Evolutionary conservation across 2,113 vertebrate species (phyloP).

Genomic region (Dasypus novemcinctus): DNA sequence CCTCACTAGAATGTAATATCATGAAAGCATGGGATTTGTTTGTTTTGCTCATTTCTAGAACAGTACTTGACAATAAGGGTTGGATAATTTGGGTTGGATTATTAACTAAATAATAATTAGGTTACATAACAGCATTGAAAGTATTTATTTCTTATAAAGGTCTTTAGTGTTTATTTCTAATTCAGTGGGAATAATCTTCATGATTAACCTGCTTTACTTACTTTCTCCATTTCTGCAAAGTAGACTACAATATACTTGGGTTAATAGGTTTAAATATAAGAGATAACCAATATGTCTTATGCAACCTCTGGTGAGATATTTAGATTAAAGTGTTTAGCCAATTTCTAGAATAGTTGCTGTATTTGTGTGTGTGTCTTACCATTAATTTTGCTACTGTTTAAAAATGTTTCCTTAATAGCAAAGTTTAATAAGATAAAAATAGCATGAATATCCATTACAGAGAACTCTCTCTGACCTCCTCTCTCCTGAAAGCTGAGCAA

Average conservation of each 20-base stretch:
- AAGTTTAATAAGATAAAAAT: background rate
- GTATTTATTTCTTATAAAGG: background rate
- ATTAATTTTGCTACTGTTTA: background rate
- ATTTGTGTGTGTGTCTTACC: background rate
- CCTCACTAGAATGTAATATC: background rate
- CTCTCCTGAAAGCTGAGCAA: background rate
- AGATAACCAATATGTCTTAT: background rate
- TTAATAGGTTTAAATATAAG: background rate
- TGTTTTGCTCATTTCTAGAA: background rate
- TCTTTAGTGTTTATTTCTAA: background rate
- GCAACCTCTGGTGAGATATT: background rate
- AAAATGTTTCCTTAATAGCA: background rate
- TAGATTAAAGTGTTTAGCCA: background rate
- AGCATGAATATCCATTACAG: background rate
- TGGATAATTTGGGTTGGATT: background rate
- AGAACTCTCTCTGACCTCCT: background rate
- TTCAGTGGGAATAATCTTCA: background rate
- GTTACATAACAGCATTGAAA: background rate
- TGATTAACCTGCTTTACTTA: background rate
- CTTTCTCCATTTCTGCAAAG: background rate
- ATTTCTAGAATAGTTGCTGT: background rate
- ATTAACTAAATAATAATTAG: constrained; percentile 9
- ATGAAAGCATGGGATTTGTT: background rate
- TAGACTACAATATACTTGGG: background rate
- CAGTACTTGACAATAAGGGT: background rate